Evolutionary conservation across 2,113 vertebrate species (phyloP).

Genomic region (Promerops cafer): DNA sequence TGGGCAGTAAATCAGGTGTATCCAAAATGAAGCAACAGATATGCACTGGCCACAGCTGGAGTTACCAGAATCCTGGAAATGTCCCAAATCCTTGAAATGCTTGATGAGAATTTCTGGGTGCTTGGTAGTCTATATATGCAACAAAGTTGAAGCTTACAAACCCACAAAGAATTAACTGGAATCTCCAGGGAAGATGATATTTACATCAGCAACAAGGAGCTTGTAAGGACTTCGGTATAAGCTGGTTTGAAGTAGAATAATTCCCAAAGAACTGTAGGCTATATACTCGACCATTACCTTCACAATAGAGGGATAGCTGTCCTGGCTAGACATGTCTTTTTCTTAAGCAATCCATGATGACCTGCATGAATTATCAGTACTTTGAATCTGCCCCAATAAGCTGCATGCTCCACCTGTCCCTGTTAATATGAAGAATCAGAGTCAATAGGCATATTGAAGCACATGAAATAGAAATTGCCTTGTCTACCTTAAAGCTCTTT

Average conservation of each 20-base stretch:
- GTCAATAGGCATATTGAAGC: not conserved
- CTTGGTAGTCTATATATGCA: not conserved
- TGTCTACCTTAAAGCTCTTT: not conserved
- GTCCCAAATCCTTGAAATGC: not conserved
- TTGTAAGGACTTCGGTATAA: not conserved
- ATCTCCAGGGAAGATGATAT: not conserved
- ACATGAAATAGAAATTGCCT: not conserved
- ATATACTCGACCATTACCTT: rapidly evolving
- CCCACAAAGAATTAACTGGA: not conserved
- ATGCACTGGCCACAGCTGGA: not conserved
- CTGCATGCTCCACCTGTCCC: not conserved
- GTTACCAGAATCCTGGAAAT: not conserved
- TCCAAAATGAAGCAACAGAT: not conserved
- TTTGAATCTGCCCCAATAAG: not conserved
- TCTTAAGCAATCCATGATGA: not conserved
- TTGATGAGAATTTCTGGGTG: not conserved
- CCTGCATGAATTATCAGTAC: not conserved
- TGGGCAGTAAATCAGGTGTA: not conserved
- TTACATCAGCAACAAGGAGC: not conserved
- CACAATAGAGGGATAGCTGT: not conserved
- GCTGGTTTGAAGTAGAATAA: not conserved
- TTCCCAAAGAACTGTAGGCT: not conserved
- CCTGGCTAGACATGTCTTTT: not conserved
- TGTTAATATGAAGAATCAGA: not conserved
- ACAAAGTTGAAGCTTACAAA: not conserved